These are phyloP conservation scores for Mesorhabditis sp. DNA, from an alignment of 2,888 invertebrate genomes.

Conservation along the genomic window DNA sequence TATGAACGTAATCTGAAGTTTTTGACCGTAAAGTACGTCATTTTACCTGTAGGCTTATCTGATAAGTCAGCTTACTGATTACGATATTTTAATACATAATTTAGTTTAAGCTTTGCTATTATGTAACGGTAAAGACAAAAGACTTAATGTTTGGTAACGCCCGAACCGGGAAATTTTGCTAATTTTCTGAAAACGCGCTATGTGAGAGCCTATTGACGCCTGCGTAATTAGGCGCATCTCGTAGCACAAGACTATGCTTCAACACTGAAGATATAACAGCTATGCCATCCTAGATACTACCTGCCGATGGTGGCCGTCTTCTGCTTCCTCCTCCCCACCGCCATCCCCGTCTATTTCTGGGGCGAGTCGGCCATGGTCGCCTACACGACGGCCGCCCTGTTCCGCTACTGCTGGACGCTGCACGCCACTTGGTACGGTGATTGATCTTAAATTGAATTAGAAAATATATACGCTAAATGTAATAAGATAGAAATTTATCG, in stretches of 20 bases:
- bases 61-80: too few relatives aligned
- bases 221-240: neutral
- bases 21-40: too few relatives aligned
- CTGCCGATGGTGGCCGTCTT: conserved; percentile 72
- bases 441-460: neutral
- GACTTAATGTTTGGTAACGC: too few relatives aligned
- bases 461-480: too few relatives aligned
- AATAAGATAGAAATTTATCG: too few relatives aligned
- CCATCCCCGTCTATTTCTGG: conserved; percentile 78
- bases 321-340: conserved; percentile 77
- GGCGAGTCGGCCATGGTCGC: conserved; percentile 74
- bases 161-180: too few relatives aligned
- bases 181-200: too few relatives aligned
- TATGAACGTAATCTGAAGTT: too few relatives aligned
- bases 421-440: conserved; percentile 75
- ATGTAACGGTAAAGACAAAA: too few relatives aligned
- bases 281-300: conserved; percentile 66
- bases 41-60: too few relatives aligned
- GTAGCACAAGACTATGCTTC: neutral
- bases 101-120: too few relatives aligned
- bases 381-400: conserved; percentile 76
- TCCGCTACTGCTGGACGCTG: conserved; percentile 78
- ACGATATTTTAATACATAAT: too few relatives aligned
- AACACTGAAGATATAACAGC: neutral
- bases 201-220: neutral